phyloP scores from a whole-genome alignment of 2,113 vertebrate species.

The Halcyon senegalensis region DNA sequence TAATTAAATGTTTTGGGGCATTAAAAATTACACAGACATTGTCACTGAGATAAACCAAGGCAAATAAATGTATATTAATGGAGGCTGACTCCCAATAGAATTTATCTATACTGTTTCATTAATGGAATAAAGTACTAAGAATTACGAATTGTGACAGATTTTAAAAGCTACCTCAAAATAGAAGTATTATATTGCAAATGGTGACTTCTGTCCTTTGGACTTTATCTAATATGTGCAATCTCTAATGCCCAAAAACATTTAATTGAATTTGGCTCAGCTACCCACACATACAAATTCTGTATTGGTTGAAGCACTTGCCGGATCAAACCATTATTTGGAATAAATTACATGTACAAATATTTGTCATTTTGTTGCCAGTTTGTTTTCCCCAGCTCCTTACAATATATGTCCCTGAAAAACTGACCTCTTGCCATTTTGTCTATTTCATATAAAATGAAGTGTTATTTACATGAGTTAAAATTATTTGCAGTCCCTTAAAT shows the following conservation, averaged over 20 bases:
- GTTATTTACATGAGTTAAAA: background rate
- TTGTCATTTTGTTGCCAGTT: conserved; percentile 10
- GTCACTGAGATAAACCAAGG: background rate
- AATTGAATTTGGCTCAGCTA: conserved; percentile 13
- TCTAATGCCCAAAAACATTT: background rate
- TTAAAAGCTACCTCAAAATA: background rate
- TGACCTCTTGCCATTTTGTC: background rate
- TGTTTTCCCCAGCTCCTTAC: background rate
- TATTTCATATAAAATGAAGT: background rate
- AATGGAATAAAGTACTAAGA: background rate
- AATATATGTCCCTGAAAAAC: background rate
- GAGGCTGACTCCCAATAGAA: background rate
- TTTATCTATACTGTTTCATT: background rate
- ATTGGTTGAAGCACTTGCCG: background rate
- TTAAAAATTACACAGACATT: background rate
- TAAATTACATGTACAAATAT: conserved; percentile 35
- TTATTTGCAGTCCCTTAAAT: background rate
- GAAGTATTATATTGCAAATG: background rate
- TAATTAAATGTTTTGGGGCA: background rate
- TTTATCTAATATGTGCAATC: background rate
- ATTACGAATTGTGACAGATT: background rate
- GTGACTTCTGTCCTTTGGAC: background rate
- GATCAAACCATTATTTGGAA: conserved; percentile 1
- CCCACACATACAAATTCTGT: background rate
- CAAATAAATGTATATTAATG: background rate